A percentile compares a stretch with the other conserved stretches of the same genome.
These are phyloP conservation scores for Pristionchus maxplancki DNA, from an alignment of 2,888 invertebrate species.

Conservation along the genomic window DNA sequence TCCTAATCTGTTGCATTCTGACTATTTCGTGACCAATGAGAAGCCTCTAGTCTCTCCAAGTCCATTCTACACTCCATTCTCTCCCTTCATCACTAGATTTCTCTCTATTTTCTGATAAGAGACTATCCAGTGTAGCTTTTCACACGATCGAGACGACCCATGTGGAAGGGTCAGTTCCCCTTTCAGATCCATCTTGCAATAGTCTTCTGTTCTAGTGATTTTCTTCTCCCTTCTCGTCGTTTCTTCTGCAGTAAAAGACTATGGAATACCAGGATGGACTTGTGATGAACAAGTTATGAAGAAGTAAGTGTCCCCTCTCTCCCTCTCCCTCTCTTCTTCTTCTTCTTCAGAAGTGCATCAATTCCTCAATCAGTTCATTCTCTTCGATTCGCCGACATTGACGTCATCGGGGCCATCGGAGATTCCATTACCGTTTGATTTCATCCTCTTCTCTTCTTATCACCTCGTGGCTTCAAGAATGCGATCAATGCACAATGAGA, in stretches of 20 bases:
- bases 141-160: background rate
- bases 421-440: constrained; percentile 65
- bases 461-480: constrained; percentile 2
- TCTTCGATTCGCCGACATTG: constrained; percentile 66
- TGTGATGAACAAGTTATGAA: constrained; percentile 61
- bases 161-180: background rate
- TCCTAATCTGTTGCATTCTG: background rate
- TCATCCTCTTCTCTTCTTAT: background rate
- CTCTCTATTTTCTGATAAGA: background rate
- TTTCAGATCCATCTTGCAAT: background rate
- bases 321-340: background rate
- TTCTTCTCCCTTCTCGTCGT: background rate
- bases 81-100: background rate
- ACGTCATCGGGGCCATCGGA: constrained; percentile 67
- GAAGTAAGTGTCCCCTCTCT: constrained; percentile 47
- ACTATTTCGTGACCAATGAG: background rate
- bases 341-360: constrained; percentile 57
- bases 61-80: background rate
- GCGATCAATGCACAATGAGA: background rate
- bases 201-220: background rate
- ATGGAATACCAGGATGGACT: constrained; percentile 64
- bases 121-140: background rate
- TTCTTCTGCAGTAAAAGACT: constrained; percentile 53
- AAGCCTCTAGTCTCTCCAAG: background rate
- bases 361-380: constrained; percentile 78